Conservation (phyloP, 2,113 vertebrate genomes). For the Oncorhynchus nerka region DNA sequence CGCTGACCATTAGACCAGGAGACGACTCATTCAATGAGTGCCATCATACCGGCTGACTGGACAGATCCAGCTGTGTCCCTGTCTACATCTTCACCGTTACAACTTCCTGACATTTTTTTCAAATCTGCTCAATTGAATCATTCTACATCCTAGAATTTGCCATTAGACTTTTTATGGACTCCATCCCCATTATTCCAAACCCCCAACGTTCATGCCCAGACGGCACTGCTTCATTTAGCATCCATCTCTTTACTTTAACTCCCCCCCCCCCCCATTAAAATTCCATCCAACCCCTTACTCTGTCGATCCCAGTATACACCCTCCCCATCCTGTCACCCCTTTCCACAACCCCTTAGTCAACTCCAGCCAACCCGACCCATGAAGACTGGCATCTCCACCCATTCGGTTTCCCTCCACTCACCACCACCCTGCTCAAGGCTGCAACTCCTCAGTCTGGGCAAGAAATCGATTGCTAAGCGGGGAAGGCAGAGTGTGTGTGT, state of each 20-base stretch:
- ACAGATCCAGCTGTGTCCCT: neutral
- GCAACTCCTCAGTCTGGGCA: conserved; percentile 47
- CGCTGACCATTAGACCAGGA: neutral
- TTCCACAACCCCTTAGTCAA: neutral
- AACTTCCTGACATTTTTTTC: neutral
- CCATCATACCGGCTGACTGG: neutral
- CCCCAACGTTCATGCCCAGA: no score
- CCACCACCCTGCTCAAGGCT: conserved; percentile 8
- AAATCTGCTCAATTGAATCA: neutral
- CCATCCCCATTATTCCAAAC: no score
- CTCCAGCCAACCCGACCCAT: no score
- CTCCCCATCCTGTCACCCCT: neutral
- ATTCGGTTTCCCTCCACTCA: neutral
- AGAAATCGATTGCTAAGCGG: conserved; percentile 49
- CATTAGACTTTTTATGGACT: no score
- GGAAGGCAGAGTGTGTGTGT: neutral
- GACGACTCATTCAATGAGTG: neutral
- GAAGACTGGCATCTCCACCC: no score
- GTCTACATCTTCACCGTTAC: neutral
- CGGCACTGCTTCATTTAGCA: no score
- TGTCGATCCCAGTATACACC: neutral
- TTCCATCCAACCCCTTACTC: neutral
- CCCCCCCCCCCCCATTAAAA: neutral
- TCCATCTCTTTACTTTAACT: neutral
- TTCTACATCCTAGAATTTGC: no score